phyloP scores from a whole-genome alignment of 1,140 invertebrate genomes.

The Brachionus sp. region DNA sequence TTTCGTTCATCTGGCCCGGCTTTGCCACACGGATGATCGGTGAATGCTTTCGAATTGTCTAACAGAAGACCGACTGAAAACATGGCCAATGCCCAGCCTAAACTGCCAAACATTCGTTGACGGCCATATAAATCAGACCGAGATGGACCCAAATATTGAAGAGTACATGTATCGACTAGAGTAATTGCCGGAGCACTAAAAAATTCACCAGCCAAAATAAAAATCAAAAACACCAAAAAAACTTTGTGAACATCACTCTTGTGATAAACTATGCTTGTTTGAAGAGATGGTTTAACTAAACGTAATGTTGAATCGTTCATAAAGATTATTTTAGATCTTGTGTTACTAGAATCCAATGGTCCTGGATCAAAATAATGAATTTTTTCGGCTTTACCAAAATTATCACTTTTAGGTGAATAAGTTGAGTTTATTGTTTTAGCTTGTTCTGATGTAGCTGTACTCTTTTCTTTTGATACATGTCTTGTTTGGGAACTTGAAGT shows the following conservation, averaged over 20 bases:
- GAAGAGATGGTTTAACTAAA: conserved; percentile 67
- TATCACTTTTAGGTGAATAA: not conserved
- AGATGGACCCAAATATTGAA: conserved; percentile 80
- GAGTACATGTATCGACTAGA: conserved; percentile 72
- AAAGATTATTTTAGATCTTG: conserved; percentile 11
- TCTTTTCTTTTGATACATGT: too few species aligned
- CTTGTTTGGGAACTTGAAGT: not conserved
- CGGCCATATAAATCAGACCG: conserved; percentile 82
- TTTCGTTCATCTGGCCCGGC: conserved; percentile 75
- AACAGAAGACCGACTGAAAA: conserved; percentile 91
- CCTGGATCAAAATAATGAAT: conserved; percentile 12
- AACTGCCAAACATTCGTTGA: conserved; percentile 94
- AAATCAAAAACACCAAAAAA: conserved; percentile 80
- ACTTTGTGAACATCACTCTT: conserved; percentile 86
- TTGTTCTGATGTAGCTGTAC: not conserved
- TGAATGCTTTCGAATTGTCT: conserved; percentile 85
- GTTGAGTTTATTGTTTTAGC: not conserved
- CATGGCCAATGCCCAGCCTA: conserved; percentile 97
- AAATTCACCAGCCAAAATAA: conserved; percentile 94
- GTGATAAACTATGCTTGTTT: conserved; percentile 85
- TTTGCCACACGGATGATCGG: conserved; percentile 73
- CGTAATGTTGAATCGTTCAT: conserved; percentile 2
- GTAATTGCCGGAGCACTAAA: conserved; percentile 93
- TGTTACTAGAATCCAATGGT: conserved; percentile 24
- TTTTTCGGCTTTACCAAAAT: not conserved